These are phyloP conservation scores for Oxyura jamaicensis DNA, from an alignment of 2,113 vertebrate species.

Conservation along the genomic window DNA sequence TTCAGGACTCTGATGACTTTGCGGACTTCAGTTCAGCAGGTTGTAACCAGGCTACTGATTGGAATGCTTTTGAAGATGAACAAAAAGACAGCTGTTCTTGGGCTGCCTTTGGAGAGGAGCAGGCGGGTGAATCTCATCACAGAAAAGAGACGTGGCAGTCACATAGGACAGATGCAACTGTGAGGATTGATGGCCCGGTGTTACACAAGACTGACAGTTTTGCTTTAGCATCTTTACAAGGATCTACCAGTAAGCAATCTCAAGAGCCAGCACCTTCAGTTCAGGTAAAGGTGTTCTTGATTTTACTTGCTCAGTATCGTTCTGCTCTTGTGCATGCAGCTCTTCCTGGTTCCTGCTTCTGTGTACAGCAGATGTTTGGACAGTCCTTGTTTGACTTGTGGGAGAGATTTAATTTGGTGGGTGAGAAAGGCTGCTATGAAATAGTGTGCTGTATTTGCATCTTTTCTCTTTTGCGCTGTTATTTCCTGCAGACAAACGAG, in stretches of 20 bases:
- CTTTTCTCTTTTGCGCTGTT: neutral
- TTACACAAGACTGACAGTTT: constrained; percentile 52
- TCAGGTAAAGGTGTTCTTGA: constrained; percentile 76
- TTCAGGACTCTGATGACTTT: constrained; percentile 91
- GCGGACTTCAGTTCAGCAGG: constrained; percentile 92
- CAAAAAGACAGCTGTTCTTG: constrained; percentile 79
- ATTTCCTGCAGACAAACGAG: neutral
- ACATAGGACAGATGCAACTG: constrained; percentile 70
- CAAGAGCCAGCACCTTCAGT: constrained; percentile 73
- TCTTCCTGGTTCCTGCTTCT: constrained; percentile 21
- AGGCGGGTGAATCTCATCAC: constrained; percentile 68
- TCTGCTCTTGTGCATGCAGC: neutral
- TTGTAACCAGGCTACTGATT: constrained; percentile 73
- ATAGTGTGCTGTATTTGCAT: neutral
- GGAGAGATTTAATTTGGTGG: neutral
- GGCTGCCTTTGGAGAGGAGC: constrained; percentile 83
- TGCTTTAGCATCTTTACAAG: constrained; percentile 64
- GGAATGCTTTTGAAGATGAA: constrained; percentile 87
- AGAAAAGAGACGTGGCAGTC: constrained; percentile 76
- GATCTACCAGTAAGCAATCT: constrained; percentile 54
- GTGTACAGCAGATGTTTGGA: neutral
- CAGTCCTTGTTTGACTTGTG: constrained; percentile 35
- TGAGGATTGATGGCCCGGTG: constrained; percentile 49
- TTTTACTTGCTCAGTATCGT: neutral
- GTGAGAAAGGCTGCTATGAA: neutral